phyloP scores from a whole-genome alignment of 2,888 invertebrate genomes.

The Chydorus sphaericus region DNA sequence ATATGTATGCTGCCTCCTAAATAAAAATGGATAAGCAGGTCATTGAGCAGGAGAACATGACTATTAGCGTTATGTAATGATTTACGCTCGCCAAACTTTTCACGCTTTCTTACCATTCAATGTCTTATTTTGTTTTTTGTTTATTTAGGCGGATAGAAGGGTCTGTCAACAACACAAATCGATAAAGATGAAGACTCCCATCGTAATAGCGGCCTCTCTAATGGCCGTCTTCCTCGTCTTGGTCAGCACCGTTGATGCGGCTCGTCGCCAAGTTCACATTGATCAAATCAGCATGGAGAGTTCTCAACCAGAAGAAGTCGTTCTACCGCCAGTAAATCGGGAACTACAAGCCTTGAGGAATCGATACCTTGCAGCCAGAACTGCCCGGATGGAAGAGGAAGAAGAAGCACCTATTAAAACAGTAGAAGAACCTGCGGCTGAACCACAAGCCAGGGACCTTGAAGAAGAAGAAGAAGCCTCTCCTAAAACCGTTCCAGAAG shows the following conservation, averaged over 20 bases:
- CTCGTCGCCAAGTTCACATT: slow-evolving; percentile 1
- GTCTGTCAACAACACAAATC: no score
- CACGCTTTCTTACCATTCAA: no score
- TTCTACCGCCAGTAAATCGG: background rate
- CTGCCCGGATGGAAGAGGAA: background rate
- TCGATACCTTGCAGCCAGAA: slow-evolving; percentile 1
- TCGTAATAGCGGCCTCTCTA: background rate
- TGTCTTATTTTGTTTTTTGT: background rate
- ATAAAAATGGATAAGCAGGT: no score
- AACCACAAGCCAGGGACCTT: background rate
- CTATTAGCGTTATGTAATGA: no score
- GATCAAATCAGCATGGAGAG: slow-evolving; percentile 14
- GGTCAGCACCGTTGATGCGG: background rate
- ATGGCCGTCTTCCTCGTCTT: background rate
- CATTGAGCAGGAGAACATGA: no score
- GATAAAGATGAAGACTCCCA: background rate
- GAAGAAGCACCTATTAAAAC: background rate
- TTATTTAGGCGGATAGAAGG: background rate
- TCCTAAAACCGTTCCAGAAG: background rate
- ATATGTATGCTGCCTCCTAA: no score
- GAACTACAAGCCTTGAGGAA: slow-evolving; percentile 1
- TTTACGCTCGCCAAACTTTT: no score
- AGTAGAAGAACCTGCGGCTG: background rate
- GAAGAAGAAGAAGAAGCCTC: background rate
- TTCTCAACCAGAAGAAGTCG: slow-evolving; percentile 2